These are phyloP conservation scores for Reinhardtius hippoglossoides DNA, from an alignment of 2,113 vertebrate genomes.

Conservation along the genomic window DNA sequence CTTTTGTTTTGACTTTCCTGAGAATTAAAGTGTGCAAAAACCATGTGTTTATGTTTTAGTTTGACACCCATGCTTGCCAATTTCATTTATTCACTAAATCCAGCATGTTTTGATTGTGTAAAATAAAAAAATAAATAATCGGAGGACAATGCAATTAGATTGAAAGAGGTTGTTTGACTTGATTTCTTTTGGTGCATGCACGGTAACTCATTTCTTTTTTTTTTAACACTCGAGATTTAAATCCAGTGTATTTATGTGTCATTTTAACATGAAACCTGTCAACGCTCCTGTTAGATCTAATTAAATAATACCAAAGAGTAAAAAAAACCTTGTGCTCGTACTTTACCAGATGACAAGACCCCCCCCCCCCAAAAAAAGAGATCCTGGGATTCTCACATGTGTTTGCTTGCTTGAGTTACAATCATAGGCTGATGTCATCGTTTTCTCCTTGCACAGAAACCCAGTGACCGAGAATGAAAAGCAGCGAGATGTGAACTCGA, in stretches of 20 bases:
- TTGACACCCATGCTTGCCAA: conserved; percentile 75
- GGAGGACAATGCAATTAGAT: conserved; percentile 17
- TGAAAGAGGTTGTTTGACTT: conserved; percentile 44
- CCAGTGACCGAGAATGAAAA: conserved; percentile 53
- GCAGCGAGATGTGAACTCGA: conserved; percentile 41
- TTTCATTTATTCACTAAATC: conserved; percentile 67
- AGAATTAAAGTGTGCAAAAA: conserved; percentile 84
- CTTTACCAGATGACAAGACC: conserved; percentile 30
- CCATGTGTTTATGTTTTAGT: conserved; percentile 74
- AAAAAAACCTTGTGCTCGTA: conserved; percentile 45
- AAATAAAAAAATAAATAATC: conserved; percentile 19
- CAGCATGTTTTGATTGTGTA: conserved; percentile 69
- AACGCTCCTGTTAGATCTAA: conserved; percentile 25
- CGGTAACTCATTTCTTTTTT: conserved; percentile 22
- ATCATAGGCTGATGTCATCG: conserved; percentile 73
- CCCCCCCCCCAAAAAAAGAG: neutral
- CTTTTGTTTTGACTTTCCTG: conserved; percentile 85
- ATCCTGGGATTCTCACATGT: conserved; percentile 40
- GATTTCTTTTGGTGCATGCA: conserved; percentile 59
- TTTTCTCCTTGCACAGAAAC: conserved; percentile 59
- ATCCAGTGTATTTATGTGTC: conserved; percentile 17
- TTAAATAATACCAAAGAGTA: conserved; percentile 45
- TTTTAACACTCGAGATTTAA: conserved; percentile 29
- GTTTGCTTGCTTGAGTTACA: conserved; percentile 61
- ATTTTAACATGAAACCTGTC: conserved; percentile 34